Evolutionary conservation across 1,140 invertebrate species (phyloP).

Genomic region (Drosophila fuyamai): DNA sequence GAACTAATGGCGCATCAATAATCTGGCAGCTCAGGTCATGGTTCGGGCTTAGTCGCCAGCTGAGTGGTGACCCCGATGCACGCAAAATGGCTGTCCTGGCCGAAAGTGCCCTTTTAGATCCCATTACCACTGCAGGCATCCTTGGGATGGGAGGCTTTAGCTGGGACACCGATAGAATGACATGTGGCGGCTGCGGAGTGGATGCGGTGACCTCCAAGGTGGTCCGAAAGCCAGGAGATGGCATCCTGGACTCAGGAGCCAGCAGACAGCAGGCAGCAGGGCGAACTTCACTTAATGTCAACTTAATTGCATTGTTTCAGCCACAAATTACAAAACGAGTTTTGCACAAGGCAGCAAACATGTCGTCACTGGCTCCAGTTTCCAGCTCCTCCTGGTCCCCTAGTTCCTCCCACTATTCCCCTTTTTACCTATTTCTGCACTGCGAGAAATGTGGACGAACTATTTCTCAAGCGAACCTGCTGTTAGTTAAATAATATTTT

Average conservation of each 20-base stretch:
- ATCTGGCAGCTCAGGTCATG: neutral
- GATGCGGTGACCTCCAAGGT: constrained; percentile 48
- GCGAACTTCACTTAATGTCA: constrained; percentile 79
- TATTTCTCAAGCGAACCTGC: too few species aligned
- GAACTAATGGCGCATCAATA: neutral
- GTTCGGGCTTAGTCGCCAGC: constrained; percentile 13
- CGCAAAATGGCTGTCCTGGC: constrained; percentile 11
- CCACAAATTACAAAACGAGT: constrained; percentile 81
- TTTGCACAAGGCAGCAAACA: constrained; percentile 73
- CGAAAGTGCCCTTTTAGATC: constrained; percentile 49
- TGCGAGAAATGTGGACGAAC: constrained; percentile 2
- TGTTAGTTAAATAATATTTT: too few species aligned
- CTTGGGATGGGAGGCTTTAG: neutral
- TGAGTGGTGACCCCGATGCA: constrained; percentile 31
- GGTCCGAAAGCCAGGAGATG: constrained; percentile 13
- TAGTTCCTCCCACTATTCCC: constrained; percentile 1
- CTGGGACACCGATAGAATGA: constrained; percentile 15
- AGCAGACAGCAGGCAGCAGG: constrained; percentile 11
- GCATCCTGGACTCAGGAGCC: constrained; percentile 2
- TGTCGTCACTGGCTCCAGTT: constrained; percentile 57
- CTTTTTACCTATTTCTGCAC: constrained; percentile 8
- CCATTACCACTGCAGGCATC: constrained; percentile 35
- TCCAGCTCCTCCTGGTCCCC: constrained; percentile 23
- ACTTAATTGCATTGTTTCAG: constrained; percentile 82
- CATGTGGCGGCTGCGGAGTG: constrained; percentile 32